A percentile compares a stretch with the other conserved stretches of the same genome.
Evolutionary conservation across 2,113 vertebrate genomes (phyloP).

Genomic region (Ovis canadensis): DNA sequence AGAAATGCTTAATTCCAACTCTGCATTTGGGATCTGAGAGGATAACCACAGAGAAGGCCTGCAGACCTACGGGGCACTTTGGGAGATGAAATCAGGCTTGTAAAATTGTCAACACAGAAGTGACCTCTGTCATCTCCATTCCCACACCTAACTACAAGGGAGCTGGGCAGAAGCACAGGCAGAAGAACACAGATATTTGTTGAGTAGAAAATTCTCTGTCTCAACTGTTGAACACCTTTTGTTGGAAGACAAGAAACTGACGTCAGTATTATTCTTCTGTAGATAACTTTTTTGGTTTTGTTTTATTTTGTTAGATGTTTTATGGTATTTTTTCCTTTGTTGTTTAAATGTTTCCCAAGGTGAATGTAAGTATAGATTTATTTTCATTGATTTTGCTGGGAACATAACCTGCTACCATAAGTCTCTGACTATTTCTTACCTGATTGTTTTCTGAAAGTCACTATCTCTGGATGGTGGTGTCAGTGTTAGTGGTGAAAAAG

Average conservation of each 20-base stretch:
- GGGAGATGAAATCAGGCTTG: not conserved
- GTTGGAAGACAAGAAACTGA: not conserved
- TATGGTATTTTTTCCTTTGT: not conserved
- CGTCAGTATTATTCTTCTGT: not conserved
- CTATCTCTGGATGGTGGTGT: not conserved
- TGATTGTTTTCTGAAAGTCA: not conserved
- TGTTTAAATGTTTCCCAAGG: constrained; percentile 28
- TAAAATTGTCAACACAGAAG: not conserved
- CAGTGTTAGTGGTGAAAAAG: not conserved
- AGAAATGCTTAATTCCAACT: not conserved
- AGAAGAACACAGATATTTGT: not conserved
- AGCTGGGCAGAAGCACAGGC: not conserved
- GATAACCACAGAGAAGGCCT: not conserved
- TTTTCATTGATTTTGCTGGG: constrained; percentile 10
- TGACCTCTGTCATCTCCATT: not conserved
- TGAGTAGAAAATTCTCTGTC: not conserved
- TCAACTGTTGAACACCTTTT: not conserved
- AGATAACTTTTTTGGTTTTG: not conserved
- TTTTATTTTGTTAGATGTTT: constrained; percentile 1
- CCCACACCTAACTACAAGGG: not conserved
- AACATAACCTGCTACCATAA: not conserved
- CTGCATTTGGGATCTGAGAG: not conserved
- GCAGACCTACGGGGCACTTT: not conserved
- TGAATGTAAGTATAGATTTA: not conserved
- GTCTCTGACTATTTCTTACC: not conserved